Evolutionary conservation across 2,797 vertebrate genomes (phyloP).

Genomic region (Centroberyx gerrardi): DNA sequence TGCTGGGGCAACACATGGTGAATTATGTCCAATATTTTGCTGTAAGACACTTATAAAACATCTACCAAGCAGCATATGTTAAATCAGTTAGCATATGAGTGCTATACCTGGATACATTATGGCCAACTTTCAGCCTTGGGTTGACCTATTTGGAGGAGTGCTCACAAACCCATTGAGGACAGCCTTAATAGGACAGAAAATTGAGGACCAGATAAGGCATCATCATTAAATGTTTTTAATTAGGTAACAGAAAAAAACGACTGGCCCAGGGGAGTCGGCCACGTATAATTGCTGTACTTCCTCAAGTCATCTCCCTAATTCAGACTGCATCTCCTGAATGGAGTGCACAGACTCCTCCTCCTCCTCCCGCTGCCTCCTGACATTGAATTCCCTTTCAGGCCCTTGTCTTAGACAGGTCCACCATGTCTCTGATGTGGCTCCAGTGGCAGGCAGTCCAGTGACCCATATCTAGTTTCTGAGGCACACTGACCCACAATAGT

Average conservation of each 20-base stretch:
- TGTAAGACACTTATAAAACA: constrained; percentile 32
- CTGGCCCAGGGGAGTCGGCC: constrained; percentile 75
- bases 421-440: constrained; percentile 69
- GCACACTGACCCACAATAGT: constrained; percentile 81
- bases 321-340: constrained; percentile 67
- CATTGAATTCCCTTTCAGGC: constrained; percentile 80
- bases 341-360: constrained; percentile 51
- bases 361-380: constrained; percentile 59
- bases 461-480: constrained; percentile 74
- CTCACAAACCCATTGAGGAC: constrained; percentile 81
- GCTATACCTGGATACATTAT: constrained; percentile 54
- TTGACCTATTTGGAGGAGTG: constrained; percentile 82
- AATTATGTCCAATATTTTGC: background rate
- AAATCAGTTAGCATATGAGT: constrained; percentile 6
- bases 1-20: background rate
- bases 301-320: constrained; percentile 72
- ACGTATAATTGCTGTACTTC: constrained; percentile 78
- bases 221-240: constrained; percentile 89
- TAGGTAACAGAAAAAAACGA: constrained; percentile 76
- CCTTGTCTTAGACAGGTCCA: constrained; percentile 80
- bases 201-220: constrained; percentile 86
- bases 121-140: constrained; percentile 73
- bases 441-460: constrained; percentile 76
- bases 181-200: constrained; percentile 85
- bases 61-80: constrained; percentile 5